Conservation (phyloP, 2,797 vertebrate species). For the Enteromius thamalakanensis region DNA sequence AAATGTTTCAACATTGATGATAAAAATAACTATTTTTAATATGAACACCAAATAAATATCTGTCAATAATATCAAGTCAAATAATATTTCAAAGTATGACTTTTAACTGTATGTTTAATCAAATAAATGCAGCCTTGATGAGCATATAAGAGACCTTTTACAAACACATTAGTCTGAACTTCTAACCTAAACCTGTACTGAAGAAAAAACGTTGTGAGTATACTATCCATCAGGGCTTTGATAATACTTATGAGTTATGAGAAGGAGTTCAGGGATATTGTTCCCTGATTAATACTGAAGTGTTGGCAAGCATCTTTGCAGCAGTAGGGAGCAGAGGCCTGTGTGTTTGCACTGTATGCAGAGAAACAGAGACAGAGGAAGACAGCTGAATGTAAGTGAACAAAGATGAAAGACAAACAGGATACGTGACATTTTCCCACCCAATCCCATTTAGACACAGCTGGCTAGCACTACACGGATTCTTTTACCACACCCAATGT, state of each 20-base stretch:
- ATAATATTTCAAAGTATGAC: background rate
- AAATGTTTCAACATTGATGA: background rate
- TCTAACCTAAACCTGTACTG: background rate
- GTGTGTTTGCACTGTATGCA: slow-evolving; percentile 25
- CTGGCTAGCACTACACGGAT: slow-evolving; percentile 42
- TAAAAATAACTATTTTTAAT: background rate
- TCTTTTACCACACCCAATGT: slow-evolving; percentile 23
- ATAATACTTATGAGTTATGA: background rate
- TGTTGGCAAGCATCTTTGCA: slow-evolving; percentile 13
- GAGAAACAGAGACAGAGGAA: slow-evolving; percentile 25
- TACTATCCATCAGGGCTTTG: background rate
- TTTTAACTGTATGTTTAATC: background rate
- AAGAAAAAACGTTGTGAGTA: background rate
- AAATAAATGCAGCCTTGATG: background rate
- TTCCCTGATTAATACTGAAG: slow-evolving; percentile 23
- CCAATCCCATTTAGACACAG: slow-evolving; percentile 50
- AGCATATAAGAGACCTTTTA: background rate
- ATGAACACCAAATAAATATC: background rate
- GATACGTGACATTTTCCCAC: slow-evolving; percentile 58
- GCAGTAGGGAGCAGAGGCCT: slow-evolving; percentile 8
- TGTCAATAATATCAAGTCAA: background rate
- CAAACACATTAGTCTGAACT: background rate
- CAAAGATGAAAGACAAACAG: slow-evolving; percentile 62
- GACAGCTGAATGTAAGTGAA: slow-evolving; percentile 27
- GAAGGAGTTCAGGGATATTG: slow-evolving; percentile 4